phyloP scores from a whole-genome alignment of 2,113 vertebrate genomes.

The Perca fluviatilis region DNA sequence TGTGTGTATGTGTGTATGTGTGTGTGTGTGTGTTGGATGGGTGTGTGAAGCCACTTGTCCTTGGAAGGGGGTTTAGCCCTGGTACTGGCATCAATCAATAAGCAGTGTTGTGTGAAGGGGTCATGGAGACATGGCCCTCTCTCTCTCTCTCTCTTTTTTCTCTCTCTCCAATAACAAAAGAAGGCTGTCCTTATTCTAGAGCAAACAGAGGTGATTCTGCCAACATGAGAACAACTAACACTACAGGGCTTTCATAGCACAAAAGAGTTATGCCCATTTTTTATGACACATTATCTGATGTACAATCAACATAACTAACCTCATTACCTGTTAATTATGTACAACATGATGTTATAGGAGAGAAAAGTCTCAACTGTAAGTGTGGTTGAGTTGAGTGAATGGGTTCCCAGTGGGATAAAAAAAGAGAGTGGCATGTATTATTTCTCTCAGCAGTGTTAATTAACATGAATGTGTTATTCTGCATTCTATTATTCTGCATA shows the following conservation, averaged over 20 bases:
- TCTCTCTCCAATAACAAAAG: conserved; percentile 41
- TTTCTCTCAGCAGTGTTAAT: too few species aligned
- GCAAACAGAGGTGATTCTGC: conserved; percentile 38
- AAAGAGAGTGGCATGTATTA: too few species aligned
- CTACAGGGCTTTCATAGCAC: background rate
- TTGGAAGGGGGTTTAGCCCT: conserved; percentile 67
- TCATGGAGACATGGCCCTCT: conserved; percentile 53
- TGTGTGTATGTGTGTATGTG: conserved; percentile 18
- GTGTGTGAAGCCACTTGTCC: conserved; percentile 69
- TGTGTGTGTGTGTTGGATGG: conserved; percentile 20
- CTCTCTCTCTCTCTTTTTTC: conserved; percentile 1
- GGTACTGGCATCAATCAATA: conserved; percentile 77
- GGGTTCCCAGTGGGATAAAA: too few species aligned
- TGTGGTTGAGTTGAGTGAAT: background rate
- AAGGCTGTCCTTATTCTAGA: conserved; percentile 29
- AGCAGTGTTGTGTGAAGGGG: conserved; percentile 63
- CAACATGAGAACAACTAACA: background rate
- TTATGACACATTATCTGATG: background rate
- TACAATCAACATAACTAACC: background rate
- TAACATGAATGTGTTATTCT: background rate
- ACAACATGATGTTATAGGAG: background rate
- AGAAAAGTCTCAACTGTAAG: background rate
- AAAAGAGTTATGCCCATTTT: background rate
- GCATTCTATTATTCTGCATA: background rate
- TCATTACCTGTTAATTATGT: background rate